Conservation (phyloP, 1,140 invertebrate genomes). For the Drosophila pachea region DNA sequence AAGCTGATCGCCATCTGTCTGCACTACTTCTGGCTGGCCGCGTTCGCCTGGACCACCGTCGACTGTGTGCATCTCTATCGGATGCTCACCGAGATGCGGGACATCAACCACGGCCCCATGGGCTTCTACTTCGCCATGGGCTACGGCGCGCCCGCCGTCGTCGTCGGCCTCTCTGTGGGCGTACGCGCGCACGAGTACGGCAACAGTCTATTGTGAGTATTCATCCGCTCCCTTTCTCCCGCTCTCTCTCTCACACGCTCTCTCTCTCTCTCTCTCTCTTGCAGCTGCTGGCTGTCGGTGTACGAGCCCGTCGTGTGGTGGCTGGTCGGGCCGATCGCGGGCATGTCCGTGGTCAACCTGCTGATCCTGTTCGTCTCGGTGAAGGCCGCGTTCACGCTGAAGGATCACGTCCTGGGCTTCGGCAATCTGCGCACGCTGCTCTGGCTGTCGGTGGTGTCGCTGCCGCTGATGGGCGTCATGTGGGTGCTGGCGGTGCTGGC, state of each 20-base stretch:
- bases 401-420: conserved; percentile 93
- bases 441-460: conserved; percentile 89
- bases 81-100: conserved; percentile 96
- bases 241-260: not conserved
- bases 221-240: not conserved
- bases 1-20: conserved; percentile 94
- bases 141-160: conserved; percentile 95
- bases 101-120: conserved; percentile 97
- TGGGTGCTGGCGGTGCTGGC: conserved; percentile 91
- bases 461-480: conserved; percentile 87
- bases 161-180: conserved; percentile 93
- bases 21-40: conserved; percentile 94
- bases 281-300: conserved; percentile 95
- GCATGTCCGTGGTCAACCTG: conserved; percentile 88
- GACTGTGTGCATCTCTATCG: conserved; percentile 95
- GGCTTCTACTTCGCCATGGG: conserved; percentile 96
- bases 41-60: conserved; percentile 94
- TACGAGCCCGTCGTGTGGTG: conserved; percentile 95
- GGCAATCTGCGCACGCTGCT: conserved; percentile 92
- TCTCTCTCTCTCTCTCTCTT: conserved; percentile 28
- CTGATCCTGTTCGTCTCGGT: conserved; percentile 90
- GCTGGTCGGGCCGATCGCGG: conserved; percentile 90
- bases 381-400: conserved; percentile 92
- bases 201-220: conserved; percentile 93
- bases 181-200: conserved; percentile 97